phyloP scores from a whole-genome alignment of 2,797 vertebrate genomes.

The Steatocranus sp. region DNA sequence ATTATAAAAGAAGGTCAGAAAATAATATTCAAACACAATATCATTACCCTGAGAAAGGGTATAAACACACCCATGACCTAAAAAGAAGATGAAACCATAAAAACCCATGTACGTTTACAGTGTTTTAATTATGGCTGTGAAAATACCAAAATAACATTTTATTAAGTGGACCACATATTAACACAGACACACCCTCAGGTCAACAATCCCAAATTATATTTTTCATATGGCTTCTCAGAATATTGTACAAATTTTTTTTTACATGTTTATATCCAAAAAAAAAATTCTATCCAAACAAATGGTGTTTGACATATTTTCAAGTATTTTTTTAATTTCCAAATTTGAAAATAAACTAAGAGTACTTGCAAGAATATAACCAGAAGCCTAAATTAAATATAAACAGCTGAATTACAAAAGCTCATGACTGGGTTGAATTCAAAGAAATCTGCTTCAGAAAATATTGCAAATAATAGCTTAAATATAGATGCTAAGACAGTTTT shows the following conservation, averaged over 20 bases:
- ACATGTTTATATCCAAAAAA: too few species aligned
- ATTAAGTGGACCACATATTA: neutral
- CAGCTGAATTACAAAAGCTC: neutral
- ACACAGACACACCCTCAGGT: neutral
- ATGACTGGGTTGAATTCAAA: neutral
- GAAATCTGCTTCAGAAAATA: neutral
- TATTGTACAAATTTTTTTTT: accelerated
- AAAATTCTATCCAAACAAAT: neutral
- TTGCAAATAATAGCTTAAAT: neutral
- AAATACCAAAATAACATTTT: neutral
- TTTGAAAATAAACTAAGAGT: neutral
- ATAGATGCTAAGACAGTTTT: neutral
- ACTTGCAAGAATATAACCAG: neutral
- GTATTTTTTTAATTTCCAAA: neutral
- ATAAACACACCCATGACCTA: neutral
- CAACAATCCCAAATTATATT: neutral
- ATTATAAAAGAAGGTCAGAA: neutral
- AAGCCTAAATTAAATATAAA: neutral
- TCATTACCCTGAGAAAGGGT: neutral
- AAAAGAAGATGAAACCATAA: neutral
- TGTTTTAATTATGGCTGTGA: neutral
- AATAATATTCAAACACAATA: accelerated
- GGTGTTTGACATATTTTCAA: neutral
- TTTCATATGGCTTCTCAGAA: accelerated
- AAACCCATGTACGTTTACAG: accelerated